Evolutionary conservation across 1,140 invertebrate species (phyloP), one percentile per base, ranked within the genome.

Genomic region (Heterodera carotae): DNA sequence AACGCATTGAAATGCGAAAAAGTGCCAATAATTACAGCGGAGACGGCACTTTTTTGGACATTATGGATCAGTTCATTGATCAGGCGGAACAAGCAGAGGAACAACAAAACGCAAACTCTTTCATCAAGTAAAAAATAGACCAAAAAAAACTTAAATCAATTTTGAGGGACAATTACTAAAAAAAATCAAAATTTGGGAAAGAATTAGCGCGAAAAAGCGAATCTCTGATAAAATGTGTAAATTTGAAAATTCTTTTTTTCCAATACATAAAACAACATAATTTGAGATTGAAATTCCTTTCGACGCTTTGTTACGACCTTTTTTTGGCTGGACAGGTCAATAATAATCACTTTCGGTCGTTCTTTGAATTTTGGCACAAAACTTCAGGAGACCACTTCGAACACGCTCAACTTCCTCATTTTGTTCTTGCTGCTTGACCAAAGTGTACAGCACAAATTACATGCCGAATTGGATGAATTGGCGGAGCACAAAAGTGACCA

Each of bases 331-430:
- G 72, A 2, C 72, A 74, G n/a, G 72, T 74, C 27, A 27, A n/a
- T 73, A 59, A 18, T 36, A 73, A 73, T 36, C 8, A 74, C 10
- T 31, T n/a, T 12, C 12, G 48, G 48, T 7, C 0, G 39, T 12
- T 43, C 15, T 43, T 43, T 5, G 39, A 12, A 43, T 27, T 27
- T 2, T n/a, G 25, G 22, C 48, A 59, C 33, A 31, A 70, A 39
- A 7, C 12, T 56, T 68, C 75, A 80, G n/a, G 95, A 97, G 85
- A 96, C 94, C 0, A 93, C 94, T 0, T 88, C 94, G 33, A 92
- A 92, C 0, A 93, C 94, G 0, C 85, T 97, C 12, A 90, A 92
- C 12, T 97, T 94, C 93, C 92, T 94, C 80, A 88, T 95, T 10
- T 89, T 96, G 12, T 92, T 92, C 64, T 29, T 81, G 29, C 79